Evolutionary conservation across 2,888 invertebrate genomes (phyloP).

Genomic region (Ptychoptera albimana): DNA sequence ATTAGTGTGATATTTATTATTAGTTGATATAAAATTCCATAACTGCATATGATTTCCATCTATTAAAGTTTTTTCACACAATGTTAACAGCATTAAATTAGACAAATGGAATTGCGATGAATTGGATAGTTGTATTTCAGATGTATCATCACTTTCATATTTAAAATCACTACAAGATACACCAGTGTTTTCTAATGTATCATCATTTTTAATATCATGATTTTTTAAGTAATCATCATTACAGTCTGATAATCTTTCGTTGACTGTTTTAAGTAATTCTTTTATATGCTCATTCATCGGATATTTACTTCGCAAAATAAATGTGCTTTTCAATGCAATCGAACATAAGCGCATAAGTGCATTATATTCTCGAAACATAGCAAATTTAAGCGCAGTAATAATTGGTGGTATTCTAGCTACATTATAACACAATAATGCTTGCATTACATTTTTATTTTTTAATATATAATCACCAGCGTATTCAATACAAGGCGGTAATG

Average conservation of each 20-base stretch:
- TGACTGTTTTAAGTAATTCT: conserved; percentile 14
- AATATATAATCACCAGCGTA: conserved; percentile 69
- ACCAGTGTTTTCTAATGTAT: conserved; percentile 18
- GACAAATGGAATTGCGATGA: conserved; percentile 32
- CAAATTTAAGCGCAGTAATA: conserved; percentile 28
- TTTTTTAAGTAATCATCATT: too few relatives aligned
- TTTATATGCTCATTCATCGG: conserved; percentile 18
- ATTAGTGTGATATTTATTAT: conserved; percentile 29
- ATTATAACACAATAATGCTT: conserved; percentile 66
- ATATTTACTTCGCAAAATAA: conserved; percentile 23
- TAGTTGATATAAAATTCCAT: conserved; percentile 29
- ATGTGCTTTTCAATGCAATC: conserved; percentile 28
- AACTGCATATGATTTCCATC: conserved; percentile 29
- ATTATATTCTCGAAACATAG: conserved; percentile 30
- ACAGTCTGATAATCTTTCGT: conserved; percentile 9
- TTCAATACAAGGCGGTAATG: conserved; percentile 38
- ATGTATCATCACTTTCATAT: conserved; percentile 25
- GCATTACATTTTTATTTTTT: conserved; percentile 52
- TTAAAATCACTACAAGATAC: conserved; percentile 24
- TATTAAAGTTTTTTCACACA: conserved; percentile 27
- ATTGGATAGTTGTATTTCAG: conserved; percentile 28
- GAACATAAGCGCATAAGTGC: conserved; percentile 30
- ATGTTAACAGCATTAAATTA: conserved; percentile 27
- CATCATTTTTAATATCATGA: background rate
- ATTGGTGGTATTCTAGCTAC: conserved; percentile 44